phyloP scores from a whole-genome alignment of 2,888 invertebrate genomes.

The Heliconius hortense region DNA sequence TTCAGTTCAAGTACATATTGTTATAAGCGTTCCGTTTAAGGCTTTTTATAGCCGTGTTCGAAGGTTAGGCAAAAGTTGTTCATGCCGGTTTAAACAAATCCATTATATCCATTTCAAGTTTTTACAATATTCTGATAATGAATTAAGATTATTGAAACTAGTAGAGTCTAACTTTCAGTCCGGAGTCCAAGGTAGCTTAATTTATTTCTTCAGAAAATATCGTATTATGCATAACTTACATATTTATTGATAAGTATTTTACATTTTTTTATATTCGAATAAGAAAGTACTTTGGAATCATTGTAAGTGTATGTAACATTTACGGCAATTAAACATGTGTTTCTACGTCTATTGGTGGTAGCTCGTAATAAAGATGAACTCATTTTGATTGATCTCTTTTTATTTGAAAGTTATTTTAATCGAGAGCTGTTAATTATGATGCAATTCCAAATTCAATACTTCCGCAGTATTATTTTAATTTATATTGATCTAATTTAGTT shows the following conservation, averaged over 20 bases:
- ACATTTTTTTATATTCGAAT: not conserved
- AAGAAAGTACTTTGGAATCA: not conserved
- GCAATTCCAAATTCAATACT: not conserved
- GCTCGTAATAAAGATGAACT: not conserved
- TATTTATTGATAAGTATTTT: not conserved
- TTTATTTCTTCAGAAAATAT: not conserved
- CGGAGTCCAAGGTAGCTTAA: not conserved
- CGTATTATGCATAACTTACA: not conserved
- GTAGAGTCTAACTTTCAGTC: not conserved
- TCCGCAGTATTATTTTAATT: not conserved
- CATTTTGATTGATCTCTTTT: not conserved
- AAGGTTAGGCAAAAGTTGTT: slow-evolving; percentile 34
- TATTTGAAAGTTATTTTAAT: not conserved
- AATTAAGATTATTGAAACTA: not conserved
- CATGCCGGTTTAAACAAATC: not conserved
- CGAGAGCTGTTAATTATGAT: not conserved
- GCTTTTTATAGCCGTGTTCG: slow-evolving; percentile 34
- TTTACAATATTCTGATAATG: not conserved
- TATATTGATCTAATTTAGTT: slow-evolving; percentile 23
- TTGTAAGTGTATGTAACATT: not conserved
- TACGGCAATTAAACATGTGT: not conserved
- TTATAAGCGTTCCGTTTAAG: slow-evolving; percentile 48
- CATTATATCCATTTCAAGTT: not conserved
- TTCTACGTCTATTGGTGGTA: not conserved
- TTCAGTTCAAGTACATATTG: slow-evolving; percentile 63